Base-by-base conservation (phyloP, 2,113 vertebrate genomes). In the Dendropsophus ebraccatus region DNA sequence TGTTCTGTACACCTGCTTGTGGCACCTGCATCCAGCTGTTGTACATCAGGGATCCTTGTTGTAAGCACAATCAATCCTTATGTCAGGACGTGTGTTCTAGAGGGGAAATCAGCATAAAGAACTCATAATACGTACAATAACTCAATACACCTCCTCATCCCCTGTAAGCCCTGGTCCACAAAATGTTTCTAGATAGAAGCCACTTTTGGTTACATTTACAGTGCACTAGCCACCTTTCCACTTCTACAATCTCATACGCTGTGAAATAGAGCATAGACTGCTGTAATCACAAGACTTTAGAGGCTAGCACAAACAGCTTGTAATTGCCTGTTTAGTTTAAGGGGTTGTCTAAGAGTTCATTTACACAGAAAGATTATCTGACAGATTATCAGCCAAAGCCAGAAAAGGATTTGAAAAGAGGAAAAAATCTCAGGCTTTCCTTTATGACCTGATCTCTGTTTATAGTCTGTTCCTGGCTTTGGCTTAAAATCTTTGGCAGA, bases 1-100 rank as follows among this genome's bases (percentile, higher is more conserved):
- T 80, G 25, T 45, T 62, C 54, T 6, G 7, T 16, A 14, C 78
- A 81, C 78, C 78, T 81, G 78, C 78, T 47, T 4, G 19, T 81
- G 35, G 35, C 19, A 13, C 35, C 37, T 13, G 54, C 6, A 7
- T 54, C 75, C 75, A 77, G 75, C 49, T 77, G 75, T 45, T 77
- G 75, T 54, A 56, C 75, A 54, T 76, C 47, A 30, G 74, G 25
- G 32, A 41, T 17, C 56, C 30, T 10, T 65, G 37, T 41, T 47
- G 56, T 17, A 28, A 65, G 78, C 28, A 4, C 35, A 41, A 65
- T 81, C 19, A 41, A 81, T 81, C 60, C 58, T 81, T 54, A 77
- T 1, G 74, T 77, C 74, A 77, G 25, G 9, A 30, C 7, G 17
- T 9, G 17, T 21, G 16, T 52, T 21, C 2, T 35, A 21, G 2